These are phyloP conservation scores for Tragelaphus imberbis DNA, from an alignment of 2,113 vertebrate genomes.

Conservation along the genomic window DNA sequence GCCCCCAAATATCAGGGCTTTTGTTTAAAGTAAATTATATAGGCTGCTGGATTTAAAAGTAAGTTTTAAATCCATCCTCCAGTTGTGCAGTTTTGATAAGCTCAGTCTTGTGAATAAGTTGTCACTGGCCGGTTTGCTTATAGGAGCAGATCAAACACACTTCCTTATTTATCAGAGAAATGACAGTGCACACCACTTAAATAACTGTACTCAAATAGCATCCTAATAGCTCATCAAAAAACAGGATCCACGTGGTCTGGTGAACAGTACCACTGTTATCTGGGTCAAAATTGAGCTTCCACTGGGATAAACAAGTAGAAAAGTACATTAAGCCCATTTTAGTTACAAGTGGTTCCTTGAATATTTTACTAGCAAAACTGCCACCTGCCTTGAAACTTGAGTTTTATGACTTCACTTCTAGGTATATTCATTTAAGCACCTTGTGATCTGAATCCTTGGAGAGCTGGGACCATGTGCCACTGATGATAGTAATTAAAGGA, in stretches of 20 bases:
- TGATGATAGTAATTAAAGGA: background rate
- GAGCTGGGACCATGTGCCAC: background rate
- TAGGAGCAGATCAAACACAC: background rate
- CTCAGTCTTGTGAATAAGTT: background rate
- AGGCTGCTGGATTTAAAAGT: background rate
- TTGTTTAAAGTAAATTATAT: background rate
- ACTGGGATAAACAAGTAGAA: background rate
- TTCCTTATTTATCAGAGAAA: background rate
- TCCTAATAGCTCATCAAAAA: background rate
- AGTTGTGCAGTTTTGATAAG: background rate
- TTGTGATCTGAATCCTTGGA: constrained; percentile 15
- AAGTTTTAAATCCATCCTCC: background rate
- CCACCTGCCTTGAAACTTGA: constrained; percentile 43
- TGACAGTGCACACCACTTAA: background rate
- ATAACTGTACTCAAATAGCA: background rate
- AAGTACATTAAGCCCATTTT: background rate
- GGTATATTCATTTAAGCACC: constrained; percentile 51
- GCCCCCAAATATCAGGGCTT: background rate
- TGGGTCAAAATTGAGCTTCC: background rate
- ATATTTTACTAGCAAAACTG: constrained; percentile 27
- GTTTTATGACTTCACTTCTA: constrained; percentile 39
- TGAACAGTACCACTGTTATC: background rate
- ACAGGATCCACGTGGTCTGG: background rate
- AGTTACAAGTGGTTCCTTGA: background rate
- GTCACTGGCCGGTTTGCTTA: background rate